Conservation (phyloP, 2,888 invertebrate genomes). For the Drosophila kokeensis region DNA sequence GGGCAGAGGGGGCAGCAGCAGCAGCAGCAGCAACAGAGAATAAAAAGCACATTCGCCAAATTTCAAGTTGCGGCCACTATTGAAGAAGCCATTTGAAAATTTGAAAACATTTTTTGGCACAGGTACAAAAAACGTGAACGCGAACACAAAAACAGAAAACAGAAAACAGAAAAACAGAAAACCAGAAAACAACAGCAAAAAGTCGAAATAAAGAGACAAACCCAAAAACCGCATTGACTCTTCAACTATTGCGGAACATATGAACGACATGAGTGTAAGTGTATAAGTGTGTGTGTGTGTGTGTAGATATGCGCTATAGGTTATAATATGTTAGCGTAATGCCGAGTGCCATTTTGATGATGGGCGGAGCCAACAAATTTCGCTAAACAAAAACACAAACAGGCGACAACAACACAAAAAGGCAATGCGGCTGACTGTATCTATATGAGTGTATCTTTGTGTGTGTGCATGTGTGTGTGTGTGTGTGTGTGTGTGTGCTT, state of each 20-base stretch:
- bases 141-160: conserved; percentile 27
- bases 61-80: conserved; percentile 68
- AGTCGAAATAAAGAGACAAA: conserved; percentile 72
- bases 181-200: conserved; percentile 32
- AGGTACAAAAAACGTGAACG: conserved; percentile 76
- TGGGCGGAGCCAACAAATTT: conserved; percentile 82
- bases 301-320: conserved; percentile 60
- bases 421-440: conserved; percentile 56
- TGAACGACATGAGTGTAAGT: neutral
- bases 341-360: conserved; percentile 79
- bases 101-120: conserved; percentile 81
- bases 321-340: conserved; percentile 81
- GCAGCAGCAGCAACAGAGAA: neutral
- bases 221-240: conserved; percentile 79
- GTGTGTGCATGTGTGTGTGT: conserved; percentile 24
- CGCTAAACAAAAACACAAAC: conserved; percentile 76
- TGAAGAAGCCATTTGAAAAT: conserved; percentile 82
- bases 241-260: conserved; percentile 72
- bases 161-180: conserved; percentile 39
- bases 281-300: conserved; percentile 29
- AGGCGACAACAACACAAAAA: conserved; percentile 63
- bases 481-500: conserved; percentile 22
- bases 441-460: conserved; percentile 11
- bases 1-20: neutral
- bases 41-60: conserved; percentile 54